These are phyloP conservation scores for Dicycla oo DNA, from an alignment of 2,888 invertebrate species.

Conservation along the genomic window DNA sequence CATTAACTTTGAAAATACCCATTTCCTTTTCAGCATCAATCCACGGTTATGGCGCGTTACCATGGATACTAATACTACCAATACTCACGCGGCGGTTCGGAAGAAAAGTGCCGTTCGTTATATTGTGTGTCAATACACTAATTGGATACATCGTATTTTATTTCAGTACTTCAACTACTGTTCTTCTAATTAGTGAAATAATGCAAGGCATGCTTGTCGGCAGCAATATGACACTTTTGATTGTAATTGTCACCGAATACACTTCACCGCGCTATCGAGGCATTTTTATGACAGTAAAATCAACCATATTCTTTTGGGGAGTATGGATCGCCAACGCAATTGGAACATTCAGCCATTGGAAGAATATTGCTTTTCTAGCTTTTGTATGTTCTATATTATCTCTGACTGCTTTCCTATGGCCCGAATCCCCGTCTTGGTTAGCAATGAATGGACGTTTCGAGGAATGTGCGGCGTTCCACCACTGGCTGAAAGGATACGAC, in stretches of 20 bases:
- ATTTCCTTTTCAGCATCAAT: slow-evolving; percentile 72
- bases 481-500: slow-evolving; percentile 73
- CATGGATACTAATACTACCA: slow-evolving; percentile 72
- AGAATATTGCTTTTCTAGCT: slow-evolving; percentile 67
- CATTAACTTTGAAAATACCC: not conserved
- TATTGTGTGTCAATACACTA: slow-evolving; percentile 65
- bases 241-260: slow-evolving; percentile 69
- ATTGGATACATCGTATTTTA: slow-evolving; percentile 67
- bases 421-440: slow-evolving; percentile 77
- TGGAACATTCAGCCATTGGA: slow-evolving; percentile 72
- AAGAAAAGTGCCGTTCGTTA: slow-evolving; percentile 71
- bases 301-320: slow-evolving; percentile 69
- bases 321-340: slow-evolving; percentile 71
- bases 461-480: slow-evolving; percentile 71
- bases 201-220: slow-evolving; percentile 67
- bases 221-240: slow-evolving; percentile 62
- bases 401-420: slow-evolving; percentile 70
- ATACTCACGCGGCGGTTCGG: slow-evolving; percentile 69
- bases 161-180: slow-evolving; percentile 62
- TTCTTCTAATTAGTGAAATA: slow-evolving; percentile 71
- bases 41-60: slow-evolving; percentile 71
- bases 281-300: slow-evolving; percentile 69
- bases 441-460: slow-evolving; percentile 75
- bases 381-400: slow-evolving; percentile 66
- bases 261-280: slow-evolving; percentile 69